Percentiles rank a stretch among this genome's conserved stretches.
phyloP scores from a whole-genome alignment of 23 tunicate genomes.

The Halocynthia aurantium region DNA sequence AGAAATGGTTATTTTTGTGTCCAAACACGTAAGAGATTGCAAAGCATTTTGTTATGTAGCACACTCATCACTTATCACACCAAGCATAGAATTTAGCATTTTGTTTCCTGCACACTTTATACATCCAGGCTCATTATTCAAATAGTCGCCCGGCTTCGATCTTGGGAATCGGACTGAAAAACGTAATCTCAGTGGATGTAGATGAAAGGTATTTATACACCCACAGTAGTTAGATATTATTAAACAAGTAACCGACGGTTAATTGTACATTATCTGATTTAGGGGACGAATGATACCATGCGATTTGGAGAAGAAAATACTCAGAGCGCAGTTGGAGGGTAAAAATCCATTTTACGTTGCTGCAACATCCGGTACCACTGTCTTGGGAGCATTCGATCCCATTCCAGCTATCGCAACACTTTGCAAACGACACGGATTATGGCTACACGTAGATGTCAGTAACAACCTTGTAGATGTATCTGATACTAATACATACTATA shows the following conservation, averaged over 20 bases:
- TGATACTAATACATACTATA: too few species aligned
- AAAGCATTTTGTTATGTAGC: not conserved
- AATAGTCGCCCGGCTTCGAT: conserved; percentile 66
- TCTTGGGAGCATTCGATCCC: conserved; percentile 79
- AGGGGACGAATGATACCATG: conserved; percentile 46
- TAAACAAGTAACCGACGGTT: not conserved
- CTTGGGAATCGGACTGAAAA: conserved; percentile 70
- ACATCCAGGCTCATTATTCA: conserved; percentile 82
- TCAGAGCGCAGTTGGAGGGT: conserved; percentile 19
- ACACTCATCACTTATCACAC: not conserved
- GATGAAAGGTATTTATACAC: conserved; percentile 41
- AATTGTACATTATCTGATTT: not conserved
- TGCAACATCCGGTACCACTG: conserved; percentile 89
- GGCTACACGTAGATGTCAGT: conserved; percentile 91
- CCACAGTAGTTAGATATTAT: not conserved
- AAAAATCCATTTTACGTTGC: conserved; percentile 63
- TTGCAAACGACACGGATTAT: conserved; percentile 37
- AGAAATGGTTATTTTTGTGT: conserved; percentile 57
- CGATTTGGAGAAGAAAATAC: conserved; percentile 54
- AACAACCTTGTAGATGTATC: not conserved
- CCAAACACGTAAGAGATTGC: conserved; percentile 48
- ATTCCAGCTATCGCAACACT: conserved; percentile 40
- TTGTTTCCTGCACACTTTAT: not conserved
- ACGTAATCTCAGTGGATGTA: conserved; percentile 63
- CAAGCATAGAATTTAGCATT: not conserved